Evolutionary conservation across 2,888 invertebrate genomes (phyloP), one percentile per base, ranked within the genome.

Genomic region (Drosophila histrio): DNA sequence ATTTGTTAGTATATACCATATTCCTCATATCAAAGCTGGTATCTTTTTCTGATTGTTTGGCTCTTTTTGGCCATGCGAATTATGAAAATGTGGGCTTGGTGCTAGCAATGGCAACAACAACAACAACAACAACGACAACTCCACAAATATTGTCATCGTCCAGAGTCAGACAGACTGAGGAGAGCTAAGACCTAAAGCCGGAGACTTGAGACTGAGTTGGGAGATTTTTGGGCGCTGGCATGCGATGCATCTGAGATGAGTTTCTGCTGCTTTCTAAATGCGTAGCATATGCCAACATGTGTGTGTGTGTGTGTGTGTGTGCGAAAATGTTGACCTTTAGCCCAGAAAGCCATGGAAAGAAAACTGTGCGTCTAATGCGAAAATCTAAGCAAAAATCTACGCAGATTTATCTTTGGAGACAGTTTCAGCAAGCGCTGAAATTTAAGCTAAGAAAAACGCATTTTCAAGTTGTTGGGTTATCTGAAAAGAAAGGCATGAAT

Each of bases 51-150:
- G 56, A 41, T 61, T 69, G 61, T 56, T 67, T 56, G 56, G 22
- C 44, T 67, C 38, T 41, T 70, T 75, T 67, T 68, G 67, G 74
- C 75, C 68, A 72, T 44, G 67, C 77, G 79, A 85, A 82, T 87
- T 85, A 85, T 87, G 85, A 85, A 87, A 86, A 85, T 79, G 77
- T 85, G 87, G 85, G 85, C 85, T 86, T 87, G 85, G 85, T 74
- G 70, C 63, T 60, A 26, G 47, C 52, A 70, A 57, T 60, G 30
- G 24, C 44, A 47, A 32, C 41, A 54, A 26, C 47, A 19, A 32
- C 34, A 24, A 30, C 49, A 17, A 28, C 41, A 26, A 22, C 53
- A 53, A 54, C 66, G 13, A 36, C 66, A 63, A 52, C 50, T 26
- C 57, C 44, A 66, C 56, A 66, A 75, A 84, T 77, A 75, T 81